Conservation (phyloP, 2,888 invertebrate genomes). For the Prionchulus punctatus region DNA sequence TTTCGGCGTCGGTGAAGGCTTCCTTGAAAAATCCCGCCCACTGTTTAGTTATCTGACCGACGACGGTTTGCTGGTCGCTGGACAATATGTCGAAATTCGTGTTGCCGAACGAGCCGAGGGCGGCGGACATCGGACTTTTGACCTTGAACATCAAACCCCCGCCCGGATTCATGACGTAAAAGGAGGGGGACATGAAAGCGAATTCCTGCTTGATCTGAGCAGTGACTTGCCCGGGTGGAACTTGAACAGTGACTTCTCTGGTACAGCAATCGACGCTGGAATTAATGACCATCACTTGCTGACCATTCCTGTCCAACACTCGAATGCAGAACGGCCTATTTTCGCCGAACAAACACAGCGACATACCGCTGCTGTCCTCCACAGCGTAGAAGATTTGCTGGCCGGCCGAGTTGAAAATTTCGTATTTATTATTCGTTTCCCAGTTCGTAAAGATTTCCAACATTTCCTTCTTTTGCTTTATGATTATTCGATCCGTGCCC, state of each 20-base stretch:
- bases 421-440: constrained; percentile 20
- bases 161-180: neutral
- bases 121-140: neutral
- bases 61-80: neutral
- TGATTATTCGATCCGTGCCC: neutral
- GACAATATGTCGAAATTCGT: neutral
- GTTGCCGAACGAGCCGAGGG: neutral
- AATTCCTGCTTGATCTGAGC: neutral
- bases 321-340: constrained; percentile 3
- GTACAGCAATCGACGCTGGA: constrained; percentile 1
- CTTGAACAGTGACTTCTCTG: neutral
- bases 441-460: constrained; percentile 16
- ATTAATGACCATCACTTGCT: neutral
- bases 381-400: constrained; percentile 18
- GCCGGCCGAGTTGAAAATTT: constrained; percentile 17
- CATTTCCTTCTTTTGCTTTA: constrained; percentile 11
- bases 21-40: constrained; percentile 2
- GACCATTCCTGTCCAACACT: neutral
- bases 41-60: constrained; percentile 2
- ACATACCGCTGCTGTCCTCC: neutral
- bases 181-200: constrained; percentile 1
- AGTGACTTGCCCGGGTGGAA: neutral
- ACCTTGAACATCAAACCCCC: neutral
- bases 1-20: constrained; percentile 1
- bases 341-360: constrained; percentile 1